Base-by-base conservation (phyloP, 2,888 invertebrate genomes). In the Melanchra persicariae region DNA sequence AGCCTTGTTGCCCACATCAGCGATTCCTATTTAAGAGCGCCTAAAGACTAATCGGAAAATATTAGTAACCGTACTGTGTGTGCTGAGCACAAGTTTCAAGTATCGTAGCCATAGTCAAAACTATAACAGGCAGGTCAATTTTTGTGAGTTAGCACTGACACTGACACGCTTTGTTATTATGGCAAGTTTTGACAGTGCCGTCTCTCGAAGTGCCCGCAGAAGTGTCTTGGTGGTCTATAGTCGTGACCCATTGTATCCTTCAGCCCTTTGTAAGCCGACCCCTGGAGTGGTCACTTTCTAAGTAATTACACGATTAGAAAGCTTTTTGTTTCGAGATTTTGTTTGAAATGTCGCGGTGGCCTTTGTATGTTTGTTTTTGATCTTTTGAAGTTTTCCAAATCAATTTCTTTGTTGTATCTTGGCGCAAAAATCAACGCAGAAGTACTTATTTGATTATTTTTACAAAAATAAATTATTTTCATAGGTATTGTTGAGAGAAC, bases 271-370 rank as follows among this genome's bases (percentile, higher is more conserved):
- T 59, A 45, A 52, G 19, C 19, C 57, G 49, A 67, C 54, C 49
- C 74, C 73, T 62, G 24, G 57, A 73, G 45, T 54, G 26, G 70
- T 47, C 52, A 68, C 52, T 64, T 62, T 65, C 43, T 57, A 64
- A 77, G 72, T 74, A 82, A 84, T 65, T 70, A 64, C 67, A 58
- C 37, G 59, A 64, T 81, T 55, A 73, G 19, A 45, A 61, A 65
- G 30, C 30, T 65, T 59, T 59, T 24, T 30, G 51, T 61, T 71
- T 58, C 61, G 24, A 30, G 4, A 24, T 57, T 60, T 74, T 7
- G 22, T 59, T 67, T 51, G 24, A 37, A 26, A 69, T 67, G 7
- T 67, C 43, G 40, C 24, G 12, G 43, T 45, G 37, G 12, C 43
- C 49, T 74, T 77, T 45, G 22, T 34, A 19, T 15, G 51, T 62